Percentiles rank a stretch among this genome's conserved stretches.
Evolutionary conservation across 2,113 vertebrate species (phyloP).

Genomic region (Trematomus loennbergii): DNA sequence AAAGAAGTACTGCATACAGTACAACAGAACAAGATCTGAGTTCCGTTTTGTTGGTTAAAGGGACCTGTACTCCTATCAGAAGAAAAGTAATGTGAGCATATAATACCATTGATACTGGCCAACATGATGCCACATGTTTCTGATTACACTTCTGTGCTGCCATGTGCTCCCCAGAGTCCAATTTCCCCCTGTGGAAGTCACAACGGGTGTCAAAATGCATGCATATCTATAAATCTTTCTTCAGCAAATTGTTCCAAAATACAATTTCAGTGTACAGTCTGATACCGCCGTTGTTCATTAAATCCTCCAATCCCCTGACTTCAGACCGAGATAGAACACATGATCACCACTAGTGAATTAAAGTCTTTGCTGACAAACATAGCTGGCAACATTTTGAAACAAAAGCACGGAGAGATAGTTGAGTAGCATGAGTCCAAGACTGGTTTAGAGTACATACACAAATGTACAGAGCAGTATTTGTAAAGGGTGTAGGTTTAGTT

Average conservation of each 20-base stretch:
- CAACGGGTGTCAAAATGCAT: too few species aligned
- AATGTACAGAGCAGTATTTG: too few species aligned
- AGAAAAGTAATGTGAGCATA: too few species aligned
- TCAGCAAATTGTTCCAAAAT: not conserved
- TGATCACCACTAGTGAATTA: not conserved
- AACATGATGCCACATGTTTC: too few species aligned
- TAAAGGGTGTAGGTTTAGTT: not conserved
- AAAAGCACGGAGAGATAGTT: not conserved
- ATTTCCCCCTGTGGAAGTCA: too few species aligned
- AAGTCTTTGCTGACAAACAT: conserved; percentile 38
- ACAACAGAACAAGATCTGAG: too few species aligned
- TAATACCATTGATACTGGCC: too few species aligned
- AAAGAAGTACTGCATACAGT: too few species aligned
- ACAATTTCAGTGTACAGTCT: not conserved
- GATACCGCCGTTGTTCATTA: conserved; percentile 30
- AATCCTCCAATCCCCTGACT: conserved; percentile 11
- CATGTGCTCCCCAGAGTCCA: too few species aligned
- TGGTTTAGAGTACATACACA: not conserved
- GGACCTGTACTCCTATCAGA: too few species aligned
- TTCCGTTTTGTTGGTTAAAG: too few species aligned
- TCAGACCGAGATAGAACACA: conserved; percentile 22
- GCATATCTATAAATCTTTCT: not conserved
- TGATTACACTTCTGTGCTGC: too few species aligned
- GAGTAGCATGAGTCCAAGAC: not conserved
- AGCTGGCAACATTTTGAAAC: not conserved